Conservation (phyloP, 2,113 vertebrate genomes). For the Ahaetulla prasina region DNA sequence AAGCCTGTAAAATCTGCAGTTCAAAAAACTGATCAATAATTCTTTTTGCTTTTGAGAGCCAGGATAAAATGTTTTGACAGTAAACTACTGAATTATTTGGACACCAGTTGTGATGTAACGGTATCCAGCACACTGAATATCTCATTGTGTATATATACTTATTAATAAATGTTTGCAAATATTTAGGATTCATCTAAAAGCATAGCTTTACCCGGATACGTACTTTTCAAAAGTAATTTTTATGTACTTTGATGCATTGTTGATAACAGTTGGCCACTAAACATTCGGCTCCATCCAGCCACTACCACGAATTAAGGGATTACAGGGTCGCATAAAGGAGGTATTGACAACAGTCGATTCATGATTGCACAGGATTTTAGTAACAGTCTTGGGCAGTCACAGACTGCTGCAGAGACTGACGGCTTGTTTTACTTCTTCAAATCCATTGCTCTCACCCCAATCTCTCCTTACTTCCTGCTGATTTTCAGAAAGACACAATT, state of each 20-base stretch:
- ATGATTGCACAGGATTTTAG: conserved; percentile 8
- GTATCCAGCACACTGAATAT: not conserved
- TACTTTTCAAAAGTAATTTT: not conserved
- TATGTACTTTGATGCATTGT: not conserved
- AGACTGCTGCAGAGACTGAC: not conserved
- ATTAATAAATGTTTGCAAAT: conserved; percentile 9
- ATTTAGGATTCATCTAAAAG: conserved; percentile 9
- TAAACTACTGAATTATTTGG: not conserved
- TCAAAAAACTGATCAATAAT: not conserved
- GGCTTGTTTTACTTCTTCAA: conserved; percentile 21
- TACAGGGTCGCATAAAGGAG: not conserved
- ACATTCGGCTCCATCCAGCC: not conserved
- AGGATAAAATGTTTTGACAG: conserved; percentile 30
- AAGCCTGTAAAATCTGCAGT: not conserved
- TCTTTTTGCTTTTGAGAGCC: conserved; percentile 20
- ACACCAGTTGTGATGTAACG: not conserved
- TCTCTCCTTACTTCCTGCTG: not conserved
- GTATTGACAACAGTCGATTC: conserved; percentile 6
- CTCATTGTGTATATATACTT: conserved; percentile 21
- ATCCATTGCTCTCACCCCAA: not conserved
- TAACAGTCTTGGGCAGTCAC: not conserved
- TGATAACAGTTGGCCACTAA: not conserved
- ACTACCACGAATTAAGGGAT: not conserved
- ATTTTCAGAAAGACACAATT: not conserved
- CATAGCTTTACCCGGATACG: not conserved